phyloP scores from a whole-genome alignment of 2,797 vertebrate species.

The Syngnathus acus region DNA sequence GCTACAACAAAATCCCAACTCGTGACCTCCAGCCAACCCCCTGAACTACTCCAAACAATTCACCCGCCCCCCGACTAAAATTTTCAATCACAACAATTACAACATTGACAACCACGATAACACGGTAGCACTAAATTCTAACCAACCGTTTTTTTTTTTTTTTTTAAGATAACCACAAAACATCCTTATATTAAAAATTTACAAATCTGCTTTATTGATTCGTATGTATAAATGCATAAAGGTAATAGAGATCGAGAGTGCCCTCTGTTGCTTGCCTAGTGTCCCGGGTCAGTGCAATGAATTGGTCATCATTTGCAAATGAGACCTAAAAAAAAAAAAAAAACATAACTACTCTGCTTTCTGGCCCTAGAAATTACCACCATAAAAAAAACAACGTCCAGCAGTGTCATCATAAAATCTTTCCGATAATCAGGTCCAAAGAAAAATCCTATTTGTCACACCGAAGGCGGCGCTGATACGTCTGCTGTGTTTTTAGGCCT shows the following conservation, averaged over 20 bases:
- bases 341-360: slow-evolving; percentile 21
- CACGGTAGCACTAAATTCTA: slow-evolving; percentile 64
- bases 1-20: slow-evolving; percentile 50
- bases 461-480: slow-evolving; percentile 27
- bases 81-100: slow-evolving; percentile 63
- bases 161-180: slow-evolving; percentile 69
- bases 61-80: slow-evolving; percentile 49
- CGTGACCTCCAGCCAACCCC: slow-evolving; percentile 40
- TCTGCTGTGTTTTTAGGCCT: slow-evolving; percentile 10
- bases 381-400: slow-evolving; percentile 29
- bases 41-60: slow-evolving; percentile 49
- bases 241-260: slow-evolving; percentile 66
- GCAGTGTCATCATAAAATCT: slow-evolving; percentile 42
- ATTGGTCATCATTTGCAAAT: slow-evolving; percentile 51
- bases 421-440: slow-evolving; percentile 40
- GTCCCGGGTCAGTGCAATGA: slow-evolving; percentile 71
- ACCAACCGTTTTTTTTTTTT: slow-evolving; percentile 46
- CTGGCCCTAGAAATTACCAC: slow-evolving; percentile 32
- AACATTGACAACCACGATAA: slow-evolving; percentile 60
- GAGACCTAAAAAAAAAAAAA: slow-evolving; percentile 18
- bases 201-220: slow-evolving; percentile 78
- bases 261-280: slow-evolving; percentile 66
- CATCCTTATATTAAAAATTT: slow-evolving; percentile 79
- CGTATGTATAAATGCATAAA: slow-evolving; percentile 81
- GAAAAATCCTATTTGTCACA: slow-evolving; percentile 9